phyloP scores from a whole-genome alignment of 2,888 invertebrate species.

The Drosophila seclusa region DNA sequence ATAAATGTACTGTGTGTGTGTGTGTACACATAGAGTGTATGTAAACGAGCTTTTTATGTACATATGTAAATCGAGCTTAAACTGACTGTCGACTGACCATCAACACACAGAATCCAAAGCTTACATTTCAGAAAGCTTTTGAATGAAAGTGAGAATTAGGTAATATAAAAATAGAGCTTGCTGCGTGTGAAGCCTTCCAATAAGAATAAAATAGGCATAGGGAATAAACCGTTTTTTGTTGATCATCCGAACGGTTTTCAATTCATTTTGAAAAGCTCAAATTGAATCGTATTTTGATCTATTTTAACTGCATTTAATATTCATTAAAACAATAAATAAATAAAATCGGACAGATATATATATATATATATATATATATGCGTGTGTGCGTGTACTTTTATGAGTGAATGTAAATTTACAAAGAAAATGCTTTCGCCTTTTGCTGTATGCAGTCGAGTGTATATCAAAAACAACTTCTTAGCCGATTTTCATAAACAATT shows the following conservation, averaged over 20 bases:
- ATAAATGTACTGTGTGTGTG: too few species aligned
- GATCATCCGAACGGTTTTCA: neutral
- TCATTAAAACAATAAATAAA: neutral
- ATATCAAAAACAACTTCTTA: neutral
- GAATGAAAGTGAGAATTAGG: neutral
- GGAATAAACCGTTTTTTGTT: neutral
- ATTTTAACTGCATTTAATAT: neutral
- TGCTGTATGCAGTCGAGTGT: neutral
- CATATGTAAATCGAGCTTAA: neutral
- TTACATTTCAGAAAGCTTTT: neutral
- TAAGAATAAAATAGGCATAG: neutral
- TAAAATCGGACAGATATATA: neutral
- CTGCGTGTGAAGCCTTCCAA: neutral
- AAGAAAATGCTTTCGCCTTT: neutral
- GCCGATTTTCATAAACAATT: neutral
- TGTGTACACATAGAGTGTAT: neutral
- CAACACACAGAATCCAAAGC: neutral
- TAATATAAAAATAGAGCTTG: neutral
- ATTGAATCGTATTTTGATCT: neutral
- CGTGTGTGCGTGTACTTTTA: too few species aligned
- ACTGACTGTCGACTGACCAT: neutral
- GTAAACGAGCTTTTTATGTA: neutral
- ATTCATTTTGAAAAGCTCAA: neutral
- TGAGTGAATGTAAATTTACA: neutral
- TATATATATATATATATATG: neutral